Evolutionary conservation across 2,797 vertebrate genomes (phyloP), one percentile per base, ranked within the genome.

Genomic region (Pyrocephalus nanus): DNA sequence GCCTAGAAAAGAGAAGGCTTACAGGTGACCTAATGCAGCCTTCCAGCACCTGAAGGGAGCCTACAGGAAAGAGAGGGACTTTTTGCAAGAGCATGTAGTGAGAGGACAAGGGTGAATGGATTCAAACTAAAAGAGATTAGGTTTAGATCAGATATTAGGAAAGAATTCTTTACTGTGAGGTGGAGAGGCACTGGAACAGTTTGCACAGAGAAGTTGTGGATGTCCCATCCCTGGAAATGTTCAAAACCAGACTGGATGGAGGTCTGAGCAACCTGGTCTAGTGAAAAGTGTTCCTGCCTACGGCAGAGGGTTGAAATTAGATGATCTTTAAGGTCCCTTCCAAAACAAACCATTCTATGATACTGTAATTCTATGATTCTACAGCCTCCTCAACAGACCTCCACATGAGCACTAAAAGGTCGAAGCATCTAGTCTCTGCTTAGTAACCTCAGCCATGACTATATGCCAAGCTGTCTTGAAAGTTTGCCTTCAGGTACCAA

Each of bases 401-500:
- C 15, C 13, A 11, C 21, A 6, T 0, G 0, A 30, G 5, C 12
- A 5, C 8, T 48, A 34, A 78, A 36, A 20, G 12, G 15, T 29
- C 67, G 36, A 51, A 85, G 36, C 26, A 55, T 27, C n/a, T 60
- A 9, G 15, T 50, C 25, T 58, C 32, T 60, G 40, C 16, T 16
- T 32, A 23, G 32, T 43, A 62, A 66, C n/a, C 23, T 19, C 18
- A 20, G 12, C 22, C 8, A 12, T 26, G 40, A 64, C 26, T 58
- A 15, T 16, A 42, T 4, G 15, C 14, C 26, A 65, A 54, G 42
- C 29, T 29, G 75, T 20, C 26, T 9, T 51, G 69, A 76, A 67
- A 17, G 47, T 80, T 72, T 36, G 17, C 12, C 15, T 55, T 64
- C 15, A 60, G 70, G 23, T 38, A 18, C 2, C 18, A 45, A 6